Conservation (phyloP, 2,888 invertebrate genomes). For the Macrophya annulata region DNA sequence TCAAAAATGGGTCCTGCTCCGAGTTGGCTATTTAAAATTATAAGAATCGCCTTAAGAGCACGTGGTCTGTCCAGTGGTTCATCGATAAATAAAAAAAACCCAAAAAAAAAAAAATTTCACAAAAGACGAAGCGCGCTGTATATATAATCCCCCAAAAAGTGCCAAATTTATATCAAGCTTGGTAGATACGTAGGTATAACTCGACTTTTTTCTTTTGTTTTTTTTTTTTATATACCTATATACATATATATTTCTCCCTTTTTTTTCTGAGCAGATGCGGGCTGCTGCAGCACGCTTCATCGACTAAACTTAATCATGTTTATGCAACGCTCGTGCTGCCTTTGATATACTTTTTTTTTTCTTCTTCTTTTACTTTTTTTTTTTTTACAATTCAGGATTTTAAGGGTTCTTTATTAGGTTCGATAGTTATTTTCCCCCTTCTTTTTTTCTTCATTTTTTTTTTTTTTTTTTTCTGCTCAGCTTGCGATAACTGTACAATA, state of each 20-base stretch:
- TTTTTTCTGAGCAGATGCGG: slow-evolving; percentile 70
- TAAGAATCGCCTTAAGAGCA: slow-evolving; percentile 37
- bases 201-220: slow-evolving; percentile 19
- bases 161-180: slow-evolving; percentile 46
- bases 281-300: slow-evolving; percentile 66
- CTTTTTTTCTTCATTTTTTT: slow-evolving; percentile 54
- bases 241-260: slow-evolving; percentile 59
- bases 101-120: slow-evolving; percentile 9
- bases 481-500: neutral
- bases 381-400: slow-evolving; percentile 58
- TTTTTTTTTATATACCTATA: slow-evolving; percentile 19
- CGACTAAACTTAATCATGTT: slow-evolving; percentile 74
- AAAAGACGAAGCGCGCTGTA: slow-evolving; percentile 12
- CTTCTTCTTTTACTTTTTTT: neutral
- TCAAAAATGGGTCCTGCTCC: neutral
- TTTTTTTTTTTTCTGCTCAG: neutral
- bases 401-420: slow-evolving; percentile 63
- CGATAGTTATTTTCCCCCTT: slow-evolving; percentile 55
- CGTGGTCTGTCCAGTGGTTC: slow-evolving; percentile 33
- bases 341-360: slow-evolving; percentile 55
- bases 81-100: neutral
- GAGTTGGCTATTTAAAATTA: neutral
- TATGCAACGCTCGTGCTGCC: slow-evolving; percentile 72
- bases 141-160: slow-evolving; percentile 35
- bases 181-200: slow-evolving; percentile 12